A percentile compares a stretch with the other conserved stretches of the same genome.
Conservation (phyloP, 2,888 invertebrate species). For the Hypena proboscidalis region DNA sequence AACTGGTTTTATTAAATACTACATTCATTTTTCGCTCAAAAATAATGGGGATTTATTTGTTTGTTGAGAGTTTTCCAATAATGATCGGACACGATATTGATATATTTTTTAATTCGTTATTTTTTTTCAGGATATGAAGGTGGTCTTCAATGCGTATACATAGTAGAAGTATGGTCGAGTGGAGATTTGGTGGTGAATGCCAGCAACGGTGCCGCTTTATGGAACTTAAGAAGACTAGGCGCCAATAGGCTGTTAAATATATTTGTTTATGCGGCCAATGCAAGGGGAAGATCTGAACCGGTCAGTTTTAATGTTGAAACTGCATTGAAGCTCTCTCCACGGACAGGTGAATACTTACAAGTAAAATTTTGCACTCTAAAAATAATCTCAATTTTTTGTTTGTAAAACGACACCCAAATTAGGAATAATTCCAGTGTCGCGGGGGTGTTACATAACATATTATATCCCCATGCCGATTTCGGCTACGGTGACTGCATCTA, state of each 20-base stretch:
- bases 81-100: too few relatives aligned
- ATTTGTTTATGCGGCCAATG: slow-evolving; percentile 92
- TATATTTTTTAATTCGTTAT: too few relatives aligned
- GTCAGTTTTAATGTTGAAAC: slow-evolving; percentile 78
- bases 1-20: too few relatives aligned
- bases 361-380: not conserved
- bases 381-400: too few relatives aligned
- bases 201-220: slow-evolving; percentile 89
- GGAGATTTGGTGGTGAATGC: slow-evolving; percentile 88
- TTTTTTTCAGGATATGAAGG: slow-evolving; percentile 88
- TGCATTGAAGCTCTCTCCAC: slow-evolving; percentile 65
- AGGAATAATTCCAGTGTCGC: too few relatives aligned
- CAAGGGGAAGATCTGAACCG: slow-evolving; percentile 92
- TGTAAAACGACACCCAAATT: too few relatives aligned
- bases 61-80: too few relatives aligned
- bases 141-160: slow-evolving; percentile 90
- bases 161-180: slow-evolving; percentile 89
- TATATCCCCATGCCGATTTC: too few relatives aligned
- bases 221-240: slow-evolving; percentile 91
- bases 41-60: too few relatives aligned
- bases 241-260: slow-evolving; percentile 92
- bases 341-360: slow-evolving; percentile 61
- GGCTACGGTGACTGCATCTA: too few relatives aligned
- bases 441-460: too few relatives aligned
- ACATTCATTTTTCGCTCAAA: too few relatives aligned